Conservation (phyloP, 1,140 invertebrate species). For the Halesus radiatus region DNA sequence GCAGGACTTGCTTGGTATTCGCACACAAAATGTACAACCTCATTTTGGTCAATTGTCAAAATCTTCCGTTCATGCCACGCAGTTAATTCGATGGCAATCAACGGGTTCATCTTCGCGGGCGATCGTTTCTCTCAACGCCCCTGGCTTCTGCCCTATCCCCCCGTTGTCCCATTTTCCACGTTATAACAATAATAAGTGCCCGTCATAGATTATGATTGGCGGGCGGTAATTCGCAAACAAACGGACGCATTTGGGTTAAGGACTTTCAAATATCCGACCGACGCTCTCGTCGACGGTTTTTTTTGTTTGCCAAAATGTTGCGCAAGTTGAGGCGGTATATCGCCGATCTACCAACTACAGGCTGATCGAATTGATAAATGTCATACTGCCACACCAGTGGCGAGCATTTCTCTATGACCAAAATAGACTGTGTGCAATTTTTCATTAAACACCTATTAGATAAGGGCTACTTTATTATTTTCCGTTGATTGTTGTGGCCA, state of each 20-base stretch:
- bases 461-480: too few species aligned
- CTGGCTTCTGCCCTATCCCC: background rate
- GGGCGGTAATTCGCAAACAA: slow-evolving; percentile 26
- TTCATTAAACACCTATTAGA: too few species aligned
- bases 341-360: slow-evolving; percentile 21
- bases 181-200: background rate
- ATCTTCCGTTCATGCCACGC: slow-evolving; percentile 8
- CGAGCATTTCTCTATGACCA: too few species aligned
- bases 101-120: background rate
- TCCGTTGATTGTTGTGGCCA: too few species aligned
- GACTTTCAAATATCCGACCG: slow-evolving; percentile 51
- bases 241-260: slow-evolving; percentile 53
- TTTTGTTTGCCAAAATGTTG: slow-evolving; percentile 51
- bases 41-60: background rate
- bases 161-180: slow-evolving; percentile 2
- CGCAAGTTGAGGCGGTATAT: slow-evolving; percentile 43
- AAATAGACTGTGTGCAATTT: too few species aligned
- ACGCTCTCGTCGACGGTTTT: background rate
- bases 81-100: slow-evolving; percentile 5
- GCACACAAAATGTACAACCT: too few species aligned
- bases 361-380: background rate
- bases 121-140: background rate
- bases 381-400: too few species aligned
- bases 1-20: too few species aligned
- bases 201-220: slow-evolving; percentile 47